Percentiles rank a stretch among this genome's conserved stretches.
These are phyloP conservation scores for Dynastes grantii DNA, from an alignment of 2,888 invertebrate species.

Conservation along the genomic window DNA sequence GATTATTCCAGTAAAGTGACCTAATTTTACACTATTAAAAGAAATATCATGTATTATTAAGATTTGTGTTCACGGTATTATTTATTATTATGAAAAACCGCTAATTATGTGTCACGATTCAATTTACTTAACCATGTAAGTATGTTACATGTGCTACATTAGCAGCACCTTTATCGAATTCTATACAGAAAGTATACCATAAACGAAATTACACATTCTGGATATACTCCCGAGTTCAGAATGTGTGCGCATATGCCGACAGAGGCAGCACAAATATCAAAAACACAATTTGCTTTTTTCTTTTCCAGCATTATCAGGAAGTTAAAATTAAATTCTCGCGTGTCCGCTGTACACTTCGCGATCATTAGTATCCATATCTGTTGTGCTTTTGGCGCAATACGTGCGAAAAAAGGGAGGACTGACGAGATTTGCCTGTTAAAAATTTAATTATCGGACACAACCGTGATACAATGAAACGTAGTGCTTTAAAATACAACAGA, in stretches of 20 bases:
- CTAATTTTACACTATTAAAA: no score
- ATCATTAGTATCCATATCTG: conserved; percentile 47
- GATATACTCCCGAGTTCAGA: neutral
- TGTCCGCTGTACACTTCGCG: conserved; percentile 31
- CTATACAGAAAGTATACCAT: neutral
- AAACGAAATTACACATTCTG: neutral
- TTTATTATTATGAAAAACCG: no score
- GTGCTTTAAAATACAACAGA: conserved; percentile 28
- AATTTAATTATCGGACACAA: conserved; percentile 53
- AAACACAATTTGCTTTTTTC: conserved; percentile 36
- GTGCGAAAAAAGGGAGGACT: conserved; percentile 51
- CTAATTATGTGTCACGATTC: no score
- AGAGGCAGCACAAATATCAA: conserved; percentile 9
- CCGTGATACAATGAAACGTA: conserved; percentile 37
- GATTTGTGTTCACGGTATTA: no score
- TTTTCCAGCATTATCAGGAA: conserved; percentile 37
- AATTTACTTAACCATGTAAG: no score
- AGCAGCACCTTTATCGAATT: no score
- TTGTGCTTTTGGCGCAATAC: conserved; percentile 30
- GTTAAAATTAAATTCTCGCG: conserved; percentile 43
- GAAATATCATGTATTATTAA: no score
- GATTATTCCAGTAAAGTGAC: no score
- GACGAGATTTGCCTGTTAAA: conserved; percentile 53
- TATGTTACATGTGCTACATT: no score
- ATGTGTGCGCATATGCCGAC: neutral